Percentiles rank a stretch among this genome's conserved stretches.
These are phyloP conservation scores for Epinephelus moara DNA, from an alignment of 2,113 vertebrate genomes.

Conservation along the genomic window DNA sequence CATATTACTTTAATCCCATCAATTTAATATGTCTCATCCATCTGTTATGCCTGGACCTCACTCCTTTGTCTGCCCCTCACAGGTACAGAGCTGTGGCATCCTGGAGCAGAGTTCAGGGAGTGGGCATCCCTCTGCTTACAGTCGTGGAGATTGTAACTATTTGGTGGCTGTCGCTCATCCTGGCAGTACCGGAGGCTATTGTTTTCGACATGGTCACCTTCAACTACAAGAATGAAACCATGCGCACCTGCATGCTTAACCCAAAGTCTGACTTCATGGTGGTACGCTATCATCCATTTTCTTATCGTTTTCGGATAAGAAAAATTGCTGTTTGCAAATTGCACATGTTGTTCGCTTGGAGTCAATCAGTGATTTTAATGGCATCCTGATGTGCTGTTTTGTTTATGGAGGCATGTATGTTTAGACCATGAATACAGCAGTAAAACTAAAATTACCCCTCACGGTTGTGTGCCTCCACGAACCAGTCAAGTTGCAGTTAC, in stretches of 20 bases:
- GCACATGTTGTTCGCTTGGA: constrained; percentile 6
- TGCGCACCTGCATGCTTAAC: constrained; percentile 90
- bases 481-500: no score
- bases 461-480: no score
- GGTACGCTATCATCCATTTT: constrained; percentile 74
- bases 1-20: background rate
- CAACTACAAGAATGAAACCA: constrained; percentile 81
- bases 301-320: constrained; percentile 12
- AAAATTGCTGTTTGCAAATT: background rate
- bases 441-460: background rate
- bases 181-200: constrained; percentile 95
- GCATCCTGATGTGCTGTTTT: constrained; percentile 11
- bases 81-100: constrained; percentile 98
- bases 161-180: constrained; percentile 92
- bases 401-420: constrained; percentile 5
- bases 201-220: constrained; percentile 89
- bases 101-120: constrained; percentile 98
- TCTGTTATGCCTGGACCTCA: background rate
- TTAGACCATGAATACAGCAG: background rate
- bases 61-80: constrained; percentile 39
- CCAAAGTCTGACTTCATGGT: constrained; percentile 84
- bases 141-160: constrained; percentile 94
- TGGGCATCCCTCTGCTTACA: constrained; percentile 93
- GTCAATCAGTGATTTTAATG: constrained; percentile 28
- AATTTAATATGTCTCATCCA: background rate